phyloP scores from a whole-genome alignment of 2,113 vertebrate genomes.

The Myiozetetes cayanensis region DNA sequence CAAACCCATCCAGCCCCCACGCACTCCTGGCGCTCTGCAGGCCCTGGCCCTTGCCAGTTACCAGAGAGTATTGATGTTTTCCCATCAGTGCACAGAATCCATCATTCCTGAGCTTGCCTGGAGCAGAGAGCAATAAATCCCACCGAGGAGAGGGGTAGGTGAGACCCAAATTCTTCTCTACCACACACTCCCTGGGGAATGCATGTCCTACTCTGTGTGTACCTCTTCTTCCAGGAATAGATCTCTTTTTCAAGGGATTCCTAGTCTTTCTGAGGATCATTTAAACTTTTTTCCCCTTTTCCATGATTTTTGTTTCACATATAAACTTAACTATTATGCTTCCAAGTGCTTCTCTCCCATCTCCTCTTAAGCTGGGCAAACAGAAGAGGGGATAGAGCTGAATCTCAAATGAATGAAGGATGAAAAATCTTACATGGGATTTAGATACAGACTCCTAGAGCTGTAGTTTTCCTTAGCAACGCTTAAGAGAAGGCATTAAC shows the following conservation, averaged over 20 bases:
- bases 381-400: background rate
- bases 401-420: background rate
- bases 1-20: constrained; percentile 20
- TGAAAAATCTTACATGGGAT: background rate
- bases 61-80: background rate
- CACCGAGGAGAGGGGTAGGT: rapidly evolving
- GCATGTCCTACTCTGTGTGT: rapidly evolving
- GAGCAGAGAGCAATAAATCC: background rate
- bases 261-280: background rate
- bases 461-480: background rate
- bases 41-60: background rate
- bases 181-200: background rate
- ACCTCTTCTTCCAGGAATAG: background rate
- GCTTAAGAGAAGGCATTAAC: background rate
- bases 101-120: background rate
- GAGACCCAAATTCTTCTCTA: background rate
- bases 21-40: background rate
- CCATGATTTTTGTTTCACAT: rapidly evolving
- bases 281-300: rapidly evolving
- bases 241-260: background rate
- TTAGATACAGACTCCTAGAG: background rate
- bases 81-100: constrained; percentile 26
- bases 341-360: background rate
- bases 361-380: background rate
- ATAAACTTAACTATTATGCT: rapidly evolving